Base-by-base conservation (phyloP, 2,113 vertebrate genomes). In the Barbus barbus region DNA sequence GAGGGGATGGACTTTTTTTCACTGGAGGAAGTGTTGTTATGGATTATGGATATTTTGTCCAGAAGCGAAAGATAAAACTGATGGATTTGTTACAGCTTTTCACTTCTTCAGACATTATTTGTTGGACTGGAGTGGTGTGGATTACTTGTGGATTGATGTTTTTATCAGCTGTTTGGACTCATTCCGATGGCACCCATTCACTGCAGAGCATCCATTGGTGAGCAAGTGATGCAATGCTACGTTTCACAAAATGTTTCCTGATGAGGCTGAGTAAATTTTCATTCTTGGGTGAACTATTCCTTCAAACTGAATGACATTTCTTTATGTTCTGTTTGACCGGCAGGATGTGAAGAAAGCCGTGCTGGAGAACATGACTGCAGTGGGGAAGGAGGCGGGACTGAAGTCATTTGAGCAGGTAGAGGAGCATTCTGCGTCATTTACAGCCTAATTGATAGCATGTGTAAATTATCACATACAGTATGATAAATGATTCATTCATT, bases 321-420 rank as follows among this genome's bases (percentile, higher is more conserved):
- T 67, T 5, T 44, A 12, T 8, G 22, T 48, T 22, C 13, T 24
- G 6, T 11, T 77, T 51, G 78, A 61, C 56, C 58, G 28, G 78
- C 88, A 95, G 94, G 93, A 94, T 20, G 84, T 94, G 51, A 93
- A 92, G 88, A 93, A 89, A 4, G 90, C 91, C 0, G 91, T 95
- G 46, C 83, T 95, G 83, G 93, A 94, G 84, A 93, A 95, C 87
- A 93, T 95, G 94, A 92, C 53, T 1, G 81, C 87, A 0, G 90
- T 93, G 56, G 94, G 91, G 20, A 95, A 93, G 72, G 85, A 91
- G 60, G 94, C 93, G 0, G 93, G 94, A 2, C 91, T 95, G 0
- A 95, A 95, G 88, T 95, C 94, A 1, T 95, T 95, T 73, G 94
- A 95, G 83, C 94, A 95, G 88, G 94, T 95, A 65, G 11, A 28